These are phyloP conservation scores for Quadroppia sp. DNA, from an alignment of 2,888 invertebrate species.

Conservation along the genomic window DNA sequence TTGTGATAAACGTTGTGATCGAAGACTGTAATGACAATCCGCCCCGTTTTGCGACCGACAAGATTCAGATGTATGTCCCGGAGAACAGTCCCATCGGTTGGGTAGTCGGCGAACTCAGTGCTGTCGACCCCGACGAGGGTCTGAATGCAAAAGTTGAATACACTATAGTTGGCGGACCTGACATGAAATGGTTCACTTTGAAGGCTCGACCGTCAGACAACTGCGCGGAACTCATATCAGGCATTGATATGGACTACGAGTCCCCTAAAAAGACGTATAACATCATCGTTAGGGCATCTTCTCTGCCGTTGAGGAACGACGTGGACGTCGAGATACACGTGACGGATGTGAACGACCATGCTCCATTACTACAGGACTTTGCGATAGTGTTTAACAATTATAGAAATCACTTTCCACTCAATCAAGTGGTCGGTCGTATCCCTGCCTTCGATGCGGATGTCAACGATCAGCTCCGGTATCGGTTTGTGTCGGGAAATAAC, in stretches of 20 bases:
- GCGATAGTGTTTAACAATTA: constrained; percentile 92
- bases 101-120: constrained; percentile 81
- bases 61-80: constrained; percentile 78
- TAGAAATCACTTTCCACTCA: constrained; percentile 86
- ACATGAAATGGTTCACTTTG: constrained; percentile 76
- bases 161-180: constrained; percentile 81
- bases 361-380: constrained; percentile 85
- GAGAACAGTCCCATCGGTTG: constrained; percentile 97
- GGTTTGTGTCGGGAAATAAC: constrained; percentile 84
- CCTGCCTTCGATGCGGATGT: constrained; percentile 95
- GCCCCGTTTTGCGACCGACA: constrained; percentile 69
- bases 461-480: constrained; percentile 74
- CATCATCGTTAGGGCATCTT: constrained; percentile 80
- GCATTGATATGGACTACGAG: constrained; percentile 91
- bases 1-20: constrained; percentile 63
- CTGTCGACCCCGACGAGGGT: constrained; percentile 88
- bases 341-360: constrained; percentile 58
- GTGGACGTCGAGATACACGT: constrained; percentile 81
- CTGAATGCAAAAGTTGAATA: constrained; percentile 87
- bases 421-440: constrained; percentile 75
- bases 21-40: constrained; percentile 49
- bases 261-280: constrained; percentile 85
- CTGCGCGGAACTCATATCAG: constrained; percentile 76
- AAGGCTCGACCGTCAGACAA: constrained; percentile 68
- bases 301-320: constrained; percentile 81